A percentile compares a stretch with the other conserved stretches of the same genome.
Conservation (phyloP, 2,113 vertebrate species). For the Cacatua alba region DNA sequence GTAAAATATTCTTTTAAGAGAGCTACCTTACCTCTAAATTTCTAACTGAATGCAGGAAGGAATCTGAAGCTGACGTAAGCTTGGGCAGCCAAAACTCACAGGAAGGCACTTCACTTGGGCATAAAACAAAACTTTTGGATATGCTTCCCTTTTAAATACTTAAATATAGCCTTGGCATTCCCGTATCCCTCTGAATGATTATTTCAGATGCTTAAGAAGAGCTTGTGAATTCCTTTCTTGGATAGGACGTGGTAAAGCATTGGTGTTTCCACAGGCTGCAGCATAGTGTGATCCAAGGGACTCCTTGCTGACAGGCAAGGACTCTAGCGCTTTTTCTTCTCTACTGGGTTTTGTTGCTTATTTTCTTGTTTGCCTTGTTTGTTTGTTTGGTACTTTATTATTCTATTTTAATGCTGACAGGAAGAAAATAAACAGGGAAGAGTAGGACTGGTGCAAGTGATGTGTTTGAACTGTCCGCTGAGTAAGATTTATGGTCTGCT, state of each 20-base stretch:
- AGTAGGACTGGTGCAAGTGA: constrained; percentile 20
- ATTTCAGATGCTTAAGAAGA: not conserved
- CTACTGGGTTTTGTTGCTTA: not conserved
- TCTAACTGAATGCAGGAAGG: not conserved
- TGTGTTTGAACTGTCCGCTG: constrained; percentile 25
- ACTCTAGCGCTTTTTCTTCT: not conserved
- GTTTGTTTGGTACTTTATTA: constrained; percentile 22
- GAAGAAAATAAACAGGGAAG: constrained; percentile 58
- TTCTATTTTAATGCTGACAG: constrained; percentile 46
- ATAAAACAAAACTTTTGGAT: not conserved
- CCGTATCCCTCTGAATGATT: not conserved
- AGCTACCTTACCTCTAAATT: not conserved
- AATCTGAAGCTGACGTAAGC: not conserved
- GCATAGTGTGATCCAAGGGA: not conserved
- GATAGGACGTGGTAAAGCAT: accelerated
- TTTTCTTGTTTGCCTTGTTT: constrained; percentile 9
- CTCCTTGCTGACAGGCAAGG: not conserved
- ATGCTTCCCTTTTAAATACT: not conserved
- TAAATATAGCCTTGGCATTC: not conserved
- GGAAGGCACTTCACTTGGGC: not conserved
- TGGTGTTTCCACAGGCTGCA: not conserved
- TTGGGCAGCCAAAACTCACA: not conserved
- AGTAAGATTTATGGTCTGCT: constrained; percentile 44
- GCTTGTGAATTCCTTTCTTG: not conserved
- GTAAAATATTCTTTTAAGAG: not conserved